A percentile compares a stretch with the other conserved stretches of the same genome.
Evolutionary conservation across 2,797 vertebrate species (phyloP).

Genomic region (Acipenser ruthenus): DNA sequence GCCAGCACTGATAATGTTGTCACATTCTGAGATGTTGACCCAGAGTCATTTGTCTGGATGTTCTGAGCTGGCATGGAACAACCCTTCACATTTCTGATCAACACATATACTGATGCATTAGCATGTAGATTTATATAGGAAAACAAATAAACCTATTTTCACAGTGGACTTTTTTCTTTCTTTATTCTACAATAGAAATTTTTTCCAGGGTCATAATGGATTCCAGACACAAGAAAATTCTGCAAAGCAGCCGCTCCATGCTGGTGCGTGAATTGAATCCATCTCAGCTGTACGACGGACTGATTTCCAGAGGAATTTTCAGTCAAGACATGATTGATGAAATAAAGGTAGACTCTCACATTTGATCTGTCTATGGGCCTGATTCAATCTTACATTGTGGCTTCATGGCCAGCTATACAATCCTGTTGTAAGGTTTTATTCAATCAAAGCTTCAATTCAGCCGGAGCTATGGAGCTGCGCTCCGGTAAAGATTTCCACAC

Average conservation of each 20-base stretch:
- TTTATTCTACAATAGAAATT: not conserved
- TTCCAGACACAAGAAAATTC: constrained; percentile 49
- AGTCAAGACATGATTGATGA: constrained; percentile 80
- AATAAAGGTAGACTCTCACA: constrained; percentile 61
- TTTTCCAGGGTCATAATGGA: constrained; percentile 58
- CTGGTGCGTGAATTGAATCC: constrained; percentile 64
- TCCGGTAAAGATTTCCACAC: too few species aligned
- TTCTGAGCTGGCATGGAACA: constrained; percentile 23
- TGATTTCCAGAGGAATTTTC: constrained; percentile 69
- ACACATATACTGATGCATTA: not conserved
- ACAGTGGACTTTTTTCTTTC: not conserved
- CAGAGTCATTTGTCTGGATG: constrained; percentile 18
- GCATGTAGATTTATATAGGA: too few species aligned
- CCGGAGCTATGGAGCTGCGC: too few species aligned
- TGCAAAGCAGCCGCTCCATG: constrained; percentile 52
- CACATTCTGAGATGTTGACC: not conserved
- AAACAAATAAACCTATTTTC: too few species aligned
- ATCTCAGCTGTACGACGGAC: constrained; percentile 57
- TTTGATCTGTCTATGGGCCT: not conserved
- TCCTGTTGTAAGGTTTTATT: too few species aligned
- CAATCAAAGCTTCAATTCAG: too few species aligned
- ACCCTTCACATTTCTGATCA: constrained; percentile 8
- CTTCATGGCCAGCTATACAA: too few species aligned
- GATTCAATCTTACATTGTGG: not conserved
- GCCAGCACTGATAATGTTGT: too few species aligned